Percentiles rank a stretch among this genome's conserved stretches.
Evolutionary conservation across 2,113 vertebrate genomes (phyloP).

Genomic region (Epinephelus cyanopodus): DNA sequence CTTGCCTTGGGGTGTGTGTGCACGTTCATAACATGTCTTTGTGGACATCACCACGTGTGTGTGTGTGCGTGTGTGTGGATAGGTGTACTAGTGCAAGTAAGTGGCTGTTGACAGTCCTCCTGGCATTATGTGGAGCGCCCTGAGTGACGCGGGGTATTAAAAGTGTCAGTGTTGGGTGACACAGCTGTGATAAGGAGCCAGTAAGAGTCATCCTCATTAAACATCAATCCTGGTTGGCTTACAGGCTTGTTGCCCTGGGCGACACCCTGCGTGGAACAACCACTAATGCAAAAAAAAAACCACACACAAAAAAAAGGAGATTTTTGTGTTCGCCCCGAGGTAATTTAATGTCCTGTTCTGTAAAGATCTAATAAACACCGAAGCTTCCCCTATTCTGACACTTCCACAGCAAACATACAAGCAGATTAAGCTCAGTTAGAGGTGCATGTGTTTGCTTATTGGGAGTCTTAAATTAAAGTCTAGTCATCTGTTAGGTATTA

Average conservation of each 20-base stretch:
- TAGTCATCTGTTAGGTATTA: constrained; percentile 72
- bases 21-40: constrained; percentile 11
- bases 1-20: constrained; percentile 25
- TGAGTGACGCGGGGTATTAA: constrained; percentile 75
- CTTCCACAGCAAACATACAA: constrained; percentile 37
- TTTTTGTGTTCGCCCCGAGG: constrained; percentile 3
- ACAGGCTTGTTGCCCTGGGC: constrained; percentile 68
- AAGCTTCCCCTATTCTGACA: constrained; percentile 19
- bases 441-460: constrained; percentile 40
- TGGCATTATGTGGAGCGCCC: constrained; percentile 38
- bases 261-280: constrained; percentile 52
- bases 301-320: neutral
- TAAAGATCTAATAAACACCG: constrained; percentile 11
- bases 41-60: neutral
- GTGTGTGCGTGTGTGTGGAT: constrained; percentile 24
- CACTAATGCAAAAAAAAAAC: constrained; percentile 31
- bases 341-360: constrained; percentile 38
- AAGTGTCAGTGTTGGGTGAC: constrained; percentile 73
- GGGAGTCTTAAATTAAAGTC: constrained; percentile 57
- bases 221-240: constrained; percentile 69
- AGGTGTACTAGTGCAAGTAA: constrained; percentile 52
- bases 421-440: constrained; percentile 42
- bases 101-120: constrained; percentile 64
- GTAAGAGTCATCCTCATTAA: constrained; percentile 79
- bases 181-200: constrained; percentile 72